A percentile compares a stretch with the other conserved stretches of the same genome.
phyloP scores from a whole-genome alignment of 2,797 vertebrate genomes.

The Corythornis leucogaster region DNA sequence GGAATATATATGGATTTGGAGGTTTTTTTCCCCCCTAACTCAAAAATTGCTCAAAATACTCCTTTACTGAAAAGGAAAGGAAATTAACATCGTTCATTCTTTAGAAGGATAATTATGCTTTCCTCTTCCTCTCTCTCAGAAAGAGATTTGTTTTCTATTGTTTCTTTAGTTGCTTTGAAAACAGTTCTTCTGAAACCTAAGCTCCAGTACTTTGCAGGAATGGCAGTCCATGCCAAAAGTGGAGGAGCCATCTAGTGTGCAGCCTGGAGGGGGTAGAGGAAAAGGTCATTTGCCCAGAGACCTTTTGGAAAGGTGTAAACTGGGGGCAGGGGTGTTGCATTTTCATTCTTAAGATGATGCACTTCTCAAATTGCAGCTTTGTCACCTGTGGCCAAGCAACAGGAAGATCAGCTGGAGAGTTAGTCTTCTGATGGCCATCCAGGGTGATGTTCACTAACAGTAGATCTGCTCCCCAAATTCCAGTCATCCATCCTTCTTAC shows the following conservation, averaged over 20 bases:
- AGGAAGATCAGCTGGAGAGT: not conserved
- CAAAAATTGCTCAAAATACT: not conserved
- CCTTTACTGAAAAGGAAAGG: not conserved
- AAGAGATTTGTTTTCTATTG: not conserved
- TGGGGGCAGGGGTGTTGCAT: too few relatives aligned
- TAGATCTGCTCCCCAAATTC: not conserved
- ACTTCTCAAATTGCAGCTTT: not conserved
- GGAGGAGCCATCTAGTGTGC: not conserved
- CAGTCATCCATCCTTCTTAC: not conserved
- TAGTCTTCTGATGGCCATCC: not conserved
- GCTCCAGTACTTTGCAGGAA: not conserved
- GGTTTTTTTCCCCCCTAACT: not conserved
- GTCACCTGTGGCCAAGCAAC: not conserved
- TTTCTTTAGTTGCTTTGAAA: conserved; percentile 22
- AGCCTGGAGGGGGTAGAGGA: not conserved
- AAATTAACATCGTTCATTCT: not conserved
- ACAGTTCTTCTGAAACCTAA: not conserved
- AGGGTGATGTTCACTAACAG: not conserved
- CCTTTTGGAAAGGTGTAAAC: not conserved
- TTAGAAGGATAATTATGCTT: not conserved
- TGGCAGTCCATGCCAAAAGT: not conserved
- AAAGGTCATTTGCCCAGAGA: not conserved
- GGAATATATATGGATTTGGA: not conserved
- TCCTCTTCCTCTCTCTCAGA: not conserved
- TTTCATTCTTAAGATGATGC: not conserved